Evolutionary conservation across 2,113 vertebrate species (phyloP).

Genomic region (Mola mola): DNA sequence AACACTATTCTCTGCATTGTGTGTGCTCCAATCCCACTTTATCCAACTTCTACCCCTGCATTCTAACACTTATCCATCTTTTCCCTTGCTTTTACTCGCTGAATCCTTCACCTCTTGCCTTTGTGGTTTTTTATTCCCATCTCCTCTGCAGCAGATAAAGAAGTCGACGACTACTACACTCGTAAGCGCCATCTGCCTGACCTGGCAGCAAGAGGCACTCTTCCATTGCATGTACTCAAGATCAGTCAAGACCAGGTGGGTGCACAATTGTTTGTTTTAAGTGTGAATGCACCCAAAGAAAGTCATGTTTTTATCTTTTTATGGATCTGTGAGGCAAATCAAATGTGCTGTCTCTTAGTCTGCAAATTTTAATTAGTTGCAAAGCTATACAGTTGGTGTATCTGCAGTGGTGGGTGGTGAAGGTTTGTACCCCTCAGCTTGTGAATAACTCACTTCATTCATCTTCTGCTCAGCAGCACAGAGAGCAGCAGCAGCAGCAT

Average conservation of each 20-base stretch:
- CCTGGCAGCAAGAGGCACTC: slow-evolving; percentile 92
- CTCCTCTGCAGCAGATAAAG: slow-evolving; percentile 90
- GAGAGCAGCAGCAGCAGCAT: slow-evolving; percentile 68
- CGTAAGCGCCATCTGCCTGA: slow-evolving; percentile 94
- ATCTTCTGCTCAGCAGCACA: slow-evolving; percentile 58
- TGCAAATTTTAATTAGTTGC: slow-evolving; percentile 23
- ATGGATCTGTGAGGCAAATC: slow-evolving; percentile 17
- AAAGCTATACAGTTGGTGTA: neutral
- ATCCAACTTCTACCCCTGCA: slow-evolving; percentile 29
- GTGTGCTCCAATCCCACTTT: slow-evolving; percentile 29
- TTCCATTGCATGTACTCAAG: slow-evolving; percentile 96
- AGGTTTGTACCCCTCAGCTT: slow-evolving; percentile 19
- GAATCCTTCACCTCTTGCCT: slow-evolving; percentile 25
- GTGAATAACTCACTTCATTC: slow-evolving; percentile 44
- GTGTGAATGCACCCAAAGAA: slow-evolving; percentile 22
- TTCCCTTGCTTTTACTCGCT: slow-evolving; percentile 13
- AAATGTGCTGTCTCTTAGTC: neutral
- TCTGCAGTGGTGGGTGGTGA: slow-evolving; percentile 15
- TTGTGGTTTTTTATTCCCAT: neutral
- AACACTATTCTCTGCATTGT: slow-evolving; percentile 43
- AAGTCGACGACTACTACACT: slow-evolving; percentile 96
- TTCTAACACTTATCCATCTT: slow-evolving; percentile 23
- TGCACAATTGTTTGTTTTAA: slow-evolving; percentile 10
- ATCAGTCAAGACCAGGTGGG: slow-evolving; percentile 91
- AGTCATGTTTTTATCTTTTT: slow-evolving; percentile 15